Evolutionary conservation across 1,140 invertebrate species (phyloP).

Genomic region (Camponotus vicinus): DNA sequence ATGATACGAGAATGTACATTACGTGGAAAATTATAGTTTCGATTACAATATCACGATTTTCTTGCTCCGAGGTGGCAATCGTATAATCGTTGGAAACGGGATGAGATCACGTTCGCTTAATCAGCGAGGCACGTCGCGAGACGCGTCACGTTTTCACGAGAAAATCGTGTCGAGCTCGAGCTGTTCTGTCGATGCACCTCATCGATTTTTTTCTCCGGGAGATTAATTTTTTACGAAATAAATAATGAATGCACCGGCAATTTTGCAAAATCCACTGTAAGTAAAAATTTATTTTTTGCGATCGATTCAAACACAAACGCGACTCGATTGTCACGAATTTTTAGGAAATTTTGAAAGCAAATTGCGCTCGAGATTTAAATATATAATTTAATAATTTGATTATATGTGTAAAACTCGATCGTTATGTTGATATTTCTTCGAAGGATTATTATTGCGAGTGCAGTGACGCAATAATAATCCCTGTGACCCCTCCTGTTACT

Average conservation of each 20-base stretch:
- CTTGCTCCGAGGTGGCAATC: background rate
- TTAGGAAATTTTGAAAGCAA: background rate
- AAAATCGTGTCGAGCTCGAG: background rate
- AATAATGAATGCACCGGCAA: background rate
- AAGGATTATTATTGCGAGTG: background rate
- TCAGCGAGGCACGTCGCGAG: background rate
- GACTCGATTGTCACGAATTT: background rate
- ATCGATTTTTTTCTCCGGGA: background rate
- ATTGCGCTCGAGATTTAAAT: background rate
- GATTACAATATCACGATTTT: constrained; percentile 1
- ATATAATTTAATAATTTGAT: constrained; percentile 2
- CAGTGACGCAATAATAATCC: constrained; percentile 50
- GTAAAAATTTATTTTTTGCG: background rate
- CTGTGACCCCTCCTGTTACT: background rate
- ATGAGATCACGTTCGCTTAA: constrained; percentile 38
- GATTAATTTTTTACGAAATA: background rate
- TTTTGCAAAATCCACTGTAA: background rate
- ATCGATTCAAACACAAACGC: background rate
- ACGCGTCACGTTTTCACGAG: constrained; percentile 1
- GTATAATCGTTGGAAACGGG: constrained; percentile 6
- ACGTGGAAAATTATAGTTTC: constrained; percentile 25
- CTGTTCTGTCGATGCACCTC: background rate
- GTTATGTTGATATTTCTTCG: constrained; percentile 11
- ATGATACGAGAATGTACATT: background rate
- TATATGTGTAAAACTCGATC: constrained; percentile 6